phyloP scores from a whole-genome alignment of 2,888 invertebrate species.

The Euzophera pinguis region DNA sequence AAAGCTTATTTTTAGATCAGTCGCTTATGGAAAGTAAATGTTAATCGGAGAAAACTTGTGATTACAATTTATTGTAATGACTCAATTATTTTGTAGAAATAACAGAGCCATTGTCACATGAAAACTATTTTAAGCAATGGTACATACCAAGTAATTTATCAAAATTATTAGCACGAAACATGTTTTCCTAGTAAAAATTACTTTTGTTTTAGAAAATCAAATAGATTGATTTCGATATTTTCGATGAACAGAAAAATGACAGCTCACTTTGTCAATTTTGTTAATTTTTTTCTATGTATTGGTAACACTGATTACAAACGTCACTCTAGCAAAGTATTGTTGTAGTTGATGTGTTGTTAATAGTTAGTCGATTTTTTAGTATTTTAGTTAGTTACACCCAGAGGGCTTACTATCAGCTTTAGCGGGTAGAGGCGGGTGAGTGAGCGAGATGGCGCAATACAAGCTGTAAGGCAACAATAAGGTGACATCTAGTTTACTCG shows the following conservation, averaged over 20 bases:
- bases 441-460: too few relatives aligned
- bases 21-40: conserved; percentile 25
- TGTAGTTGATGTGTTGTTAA: neutral
- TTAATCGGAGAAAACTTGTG: conserved; percentile 28
- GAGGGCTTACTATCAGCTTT: too few relatives aligned
- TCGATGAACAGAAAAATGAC: conserved; percentile 68
- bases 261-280: conserved; percentile 69
- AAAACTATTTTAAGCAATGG: neutral
- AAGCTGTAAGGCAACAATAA: too few relatives aligned
- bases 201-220: conserved; percentile 67
- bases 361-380: neutral
- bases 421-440: too few relatives aligned
- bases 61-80: conserved; percentile 16
- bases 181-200: conserved; percentile 54
- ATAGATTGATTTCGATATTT: conserved; percentile 55
- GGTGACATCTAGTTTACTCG: too few relatives aligned
- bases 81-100: neutral
- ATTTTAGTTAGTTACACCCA: neutral
- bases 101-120: neutral
- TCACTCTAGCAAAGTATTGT: conserved; percentile 12
- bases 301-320: conserved; percentile 24
- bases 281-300: conserved; percentile 38
- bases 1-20: neutral
- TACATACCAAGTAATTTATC: conserved; percentile 83
- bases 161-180: conserved; percentile 82